A percentile compares a stretch with the other conserved stretches of the same genome.
These are phyloP conservation scores for Meandrina meandrites DNA, from an alignment of 92 coral and sea anemone genomes.

Conservation along the genomic window DNA sequence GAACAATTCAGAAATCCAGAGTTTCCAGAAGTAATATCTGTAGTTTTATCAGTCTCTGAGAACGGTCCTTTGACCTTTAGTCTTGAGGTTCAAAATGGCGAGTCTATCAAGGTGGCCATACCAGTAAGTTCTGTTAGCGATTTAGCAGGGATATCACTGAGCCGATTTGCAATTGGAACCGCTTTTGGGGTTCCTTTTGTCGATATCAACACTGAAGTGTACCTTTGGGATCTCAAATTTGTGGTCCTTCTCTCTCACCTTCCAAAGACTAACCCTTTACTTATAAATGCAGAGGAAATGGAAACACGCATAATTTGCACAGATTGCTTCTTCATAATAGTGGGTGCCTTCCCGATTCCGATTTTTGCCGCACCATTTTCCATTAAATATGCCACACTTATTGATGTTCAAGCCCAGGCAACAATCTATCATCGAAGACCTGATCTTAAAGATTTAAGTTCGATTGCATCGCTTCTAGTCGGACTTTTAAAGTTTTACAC, in stretches of 20 bases:
- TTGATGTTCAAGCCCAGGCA: conserved; percentile 42
- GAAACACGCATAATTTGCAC: conserved; percentile 59
- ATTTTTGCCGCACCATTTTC: conserved; percentile 70
- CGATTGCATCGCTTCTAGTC: conserved; percentile 40
- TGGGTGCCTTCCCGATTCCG: conserved; percentile 59
- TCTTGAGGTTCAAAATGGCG: conserved; percentile 56
- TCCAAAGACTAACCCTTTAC: conserved; percentile 53
- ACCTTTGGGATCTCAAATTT: conserved; percentile 53
- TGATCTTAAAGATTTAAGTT: conserved; percentile 45
- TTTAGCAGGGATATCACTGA: conserved; percentile 48
- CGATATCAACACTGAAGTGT: conserved; percentile 46
- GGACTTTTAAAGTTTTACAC: conserved; percentile 61
- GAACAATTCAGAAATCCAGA: conserved; percentile 50
- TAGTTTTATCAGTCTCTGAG: conserved; percentile 40
- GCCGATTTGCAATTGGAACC: conserved; percentile 56
- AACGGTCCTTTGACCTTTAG: conserved; percentile 55
- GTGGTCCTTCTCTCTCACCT: conserved; percentile 65
- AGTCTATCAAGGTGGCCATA: conserved; percentile 43
- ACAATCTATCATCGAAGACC: conserved; percentile 65
- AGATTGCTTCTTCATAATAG: conserved; percentile 66
- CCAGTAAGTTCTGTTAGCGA: conserved; percentile 5
- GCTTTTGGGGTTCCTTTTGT: conserved; percentile 64
- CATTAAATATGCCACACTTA: conserved; percentile 43
- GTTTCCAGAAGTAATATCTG: conserved; percentile 52
- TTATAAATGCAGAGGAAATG: conserved; percentile 60